Conservation (phyloP, 1,140 invertebrate genomes). For the Trissolcus basalis region DNA sequence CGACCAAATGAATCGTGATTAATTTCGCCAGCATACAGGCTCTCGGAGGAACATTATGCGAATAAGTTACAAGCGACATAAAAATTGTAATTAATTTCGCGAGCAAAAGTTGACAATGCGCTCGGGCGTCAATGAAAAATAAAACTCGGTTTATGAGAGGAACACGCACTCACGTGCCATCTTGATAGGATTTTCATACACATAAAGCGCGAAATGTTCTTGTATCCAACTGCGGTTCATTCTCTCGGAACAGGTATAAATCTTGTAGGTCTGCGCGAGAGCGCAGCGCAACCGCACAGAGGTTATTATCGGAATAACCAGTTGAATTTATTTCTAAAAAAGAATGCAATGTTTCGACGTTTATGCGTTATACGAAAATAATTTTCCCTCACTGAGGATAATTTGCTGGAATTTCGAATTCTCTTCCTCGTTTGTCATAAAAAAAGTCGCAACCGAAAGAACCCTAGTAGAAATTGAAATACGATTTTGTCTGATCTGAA, state of each 20-base stretch:
- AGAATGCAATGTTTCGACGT: conserved; percentile 56
- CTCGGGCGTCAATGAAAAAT: background rate
- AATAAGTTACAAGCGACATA: conserved; percentile 17
- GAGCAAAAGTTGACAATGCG: conserved; percentile 25
- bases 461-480: too few relatives aligned
- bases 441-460: conserved; percentile 43
- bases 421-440: conserved; percentile 55
- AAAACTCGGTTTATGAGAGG: conserved; percentile 39
- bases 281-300: conserved; percentile 55
- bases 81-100: conserved; percentile 44
- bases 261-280: conserved; percentile 54
- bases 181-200: conserved; percentile 59
- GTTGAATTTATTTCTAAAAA: conserved; percentile 59
- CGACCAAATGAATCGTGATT: conserved; percentile 31
- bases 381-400: conserved; percentile 53
- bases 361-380: conserved; percentile 61
- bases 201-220: conserved; percentile 58
- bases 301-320: conserved; percentile 62
- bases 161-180: conserved; percentile 47
- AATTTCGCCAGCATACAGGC: conserved; percentile 9
- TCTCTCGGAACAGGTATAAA: conserved; percentile 54
- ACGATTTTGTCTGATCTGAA: too few relatives aligned
- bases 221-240: conserved; percentile 53
- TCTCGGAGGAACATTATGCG: too few relatives aligned
- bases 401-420: conserved; percentile 57